These are phyloP conservation scores for Camarhynchus parvulus DNA, from an alignment of 2,113 vertebrate species.

Conservation along the genomic window DNA sequence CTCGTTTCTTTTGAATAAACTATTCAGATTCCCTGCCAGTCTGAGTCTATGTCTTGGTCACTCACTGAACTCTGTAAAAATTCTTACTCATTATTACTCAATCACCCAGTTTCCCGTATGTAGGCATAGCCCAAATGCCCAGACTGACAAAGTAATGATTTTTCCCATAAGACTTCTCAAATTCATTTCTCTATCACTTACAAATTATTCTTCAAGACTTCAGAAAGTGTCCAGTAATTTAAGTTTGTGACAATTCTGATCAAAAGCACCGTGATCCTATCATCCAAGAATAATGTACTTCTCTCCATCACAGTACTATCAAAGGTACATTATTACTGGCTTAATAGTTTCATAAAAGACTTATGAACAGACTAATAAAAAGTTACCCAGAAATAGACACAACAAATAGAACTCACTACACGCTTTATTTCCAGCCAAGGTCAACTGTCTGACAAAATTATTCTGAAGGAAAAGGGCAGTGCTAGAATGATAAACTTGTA, in stretches of 20 bases:
- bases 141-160: neutral
- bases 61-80: neutral
- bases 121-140: neutral
- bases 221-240: neutral
- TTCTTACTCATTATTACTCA: neutral
- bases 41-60: neutral
- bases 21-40: neutral
- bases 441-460: neutral
- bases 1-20: neutral
- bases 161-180: neutral
- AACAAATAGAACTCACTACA: neutral
- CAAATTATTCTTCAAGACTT: neutral
- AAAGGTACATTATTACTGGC: neutral
- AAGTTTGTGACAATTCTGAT: neutral
- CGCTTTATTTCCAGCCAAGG: neutral
- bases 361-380: neutral
- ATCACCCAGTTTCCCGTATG: neutral
- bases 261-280: neutral
- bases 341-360: neutral
- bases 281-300: neutral
- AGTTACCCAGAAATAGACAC: neutral
- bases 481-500: neutral
- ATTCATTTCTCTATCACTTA: neutral
- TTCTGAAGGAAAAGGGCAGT: neutral
- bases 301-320: neutral